Percentiles rank a stretch among this genome's conserved stretches.
Conservation (phyloP, 2,888 invertebrate genomes). For the Petrolisthes manimaculis region DNA sequence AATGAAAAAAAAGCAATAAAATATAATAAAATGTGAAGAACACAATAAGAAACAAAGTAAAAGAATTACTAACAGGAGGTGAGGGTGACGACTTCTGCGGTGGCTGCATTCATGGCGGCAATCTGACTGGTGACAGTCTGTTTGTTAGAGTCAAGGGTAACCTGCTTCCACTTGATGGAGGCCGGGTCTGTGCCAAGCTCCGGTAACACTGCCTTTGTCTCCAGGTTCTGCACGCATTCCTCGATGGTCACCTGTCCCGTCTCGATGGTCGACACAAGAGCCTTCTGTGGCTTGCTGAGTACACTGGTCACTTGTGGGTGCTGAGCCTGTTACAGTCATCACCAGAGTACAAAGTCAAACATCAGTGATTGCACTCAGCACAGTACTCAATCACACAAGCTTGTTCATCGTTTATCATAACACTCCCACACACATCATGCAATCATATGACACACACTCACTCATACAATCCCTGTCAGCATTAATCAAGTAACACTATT, state of each 20-base stretch:
- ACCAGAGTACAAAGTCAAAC: too few species aligned
- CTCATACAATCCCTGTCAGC: too few species aligned
- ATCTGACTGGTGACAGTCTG: slow-evolving; percentile 97
- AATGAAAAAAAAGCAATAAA: not conserved
- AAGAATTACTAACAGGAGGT: slow-evolving; percentile 77
- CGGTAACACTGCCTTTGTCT: slow-evolving; percentile 76
- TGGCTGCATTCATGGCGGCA: slow-evolving; percentile 99
- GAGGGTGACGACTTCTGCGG: slow-evolving; percentile 94
- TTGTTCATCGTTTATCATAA: too few species aligned
- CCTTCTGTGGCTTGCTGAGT: slow-evolving; percentile 88
- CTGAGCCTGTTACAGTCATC: slow-evolving; percentile 75
- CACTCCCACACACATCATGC: too few species aligned
- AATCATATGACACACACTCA: too few species aligned
- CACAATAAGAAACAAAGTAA: too few species aligned
- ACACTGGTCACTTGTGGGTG: slow-evolving; percentile 88
- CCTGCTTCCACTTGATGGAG: slow-evolving; percentile 93
- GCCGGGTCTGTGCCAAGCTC: slow-evolving; percentile 85
- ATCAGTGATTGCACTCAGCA: too few species aligned
- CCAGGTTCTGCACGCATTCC: slow-evolving; percentile 84
- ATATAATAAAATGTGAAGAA: too few species aligned
- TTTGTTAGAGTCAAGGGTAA: slow-evolving; percentile 92
- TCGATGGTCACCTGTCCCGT: slow-evolving; percentile 89
- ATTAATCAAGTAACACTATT: not conserved
- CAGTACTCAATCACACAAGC: too few species aligned
- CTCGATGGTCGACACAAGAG: slow-evolving; percentile 89